phyloP scores from a whole-genome alignment of 2,888 invertebrate genomes.

The Linnaemya tessellans region DNA sequence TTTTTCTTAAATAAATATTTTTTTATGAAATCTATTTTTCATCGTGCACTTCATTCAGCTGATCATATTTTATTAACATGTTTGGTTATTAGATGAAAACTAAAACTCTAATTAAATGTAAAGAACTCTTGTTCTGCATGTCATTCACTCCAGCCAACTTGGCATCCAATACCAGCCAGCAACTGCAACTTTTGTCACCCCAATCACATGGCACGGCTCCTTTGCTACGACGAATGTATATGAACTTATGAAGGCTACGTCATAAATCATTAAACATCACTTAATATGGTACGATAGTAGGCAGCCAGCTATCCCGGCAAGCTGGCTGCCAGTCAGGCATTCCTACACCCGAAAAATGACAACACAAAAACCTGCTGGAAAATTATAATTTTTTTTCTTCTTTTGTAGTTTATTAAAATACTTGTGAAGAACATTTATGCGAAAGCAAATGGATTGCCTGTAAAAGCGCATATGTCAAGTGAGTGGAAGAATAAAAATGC shows the following conservation, averaged over 20 bases:
- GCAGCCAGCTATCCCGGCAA: slow-evolving; percentile 27
- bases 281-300: slow-evolving; percentile 58
- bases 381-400: slow-evolving; percentile 30
- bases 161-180: slow-evolving; percentile 18
- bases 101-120: slow-evolving; percentile 62
- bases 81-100: neutral
- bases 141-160: slow-evolving; percentile 45
- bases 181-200: slow-evolving; percentile 28
- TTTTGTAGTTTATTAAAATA: slow-evolving; percentile 64
- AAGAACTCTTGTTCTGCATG: slow-evolving; percentile 39
- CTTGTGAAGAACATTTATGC: slow-evolving; percentile 56
- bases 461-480: slow-evolving; percentile 48
- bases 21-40: neutral
- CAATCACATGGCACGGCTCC: slow-evolving; percentile 57
- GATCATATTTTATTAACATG: neutral
- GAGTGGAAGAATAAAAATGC: slow-evolving; percentile 23
- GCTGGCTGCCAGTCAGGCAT: slow-evolving; percentile 28
- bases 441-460: slow-evolving; percentile 43
- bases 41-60: neutral
- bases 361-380: slow-evolving; percentile 40
- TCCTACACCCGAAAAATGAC: neutral
- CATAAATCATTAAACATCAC: slow-evolving; percentile 75
- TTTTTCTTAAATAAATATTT: neutral
- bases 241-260: slow-evolving; percentile 74
- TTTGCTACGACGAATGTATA: slow-evolving; percentile 73